These are phyloP conservation scores for Chelonoidis abingdonii DNA, from an alignment of 2,113 vertebrate genomes.

Conservation along the genomic window DNA sequence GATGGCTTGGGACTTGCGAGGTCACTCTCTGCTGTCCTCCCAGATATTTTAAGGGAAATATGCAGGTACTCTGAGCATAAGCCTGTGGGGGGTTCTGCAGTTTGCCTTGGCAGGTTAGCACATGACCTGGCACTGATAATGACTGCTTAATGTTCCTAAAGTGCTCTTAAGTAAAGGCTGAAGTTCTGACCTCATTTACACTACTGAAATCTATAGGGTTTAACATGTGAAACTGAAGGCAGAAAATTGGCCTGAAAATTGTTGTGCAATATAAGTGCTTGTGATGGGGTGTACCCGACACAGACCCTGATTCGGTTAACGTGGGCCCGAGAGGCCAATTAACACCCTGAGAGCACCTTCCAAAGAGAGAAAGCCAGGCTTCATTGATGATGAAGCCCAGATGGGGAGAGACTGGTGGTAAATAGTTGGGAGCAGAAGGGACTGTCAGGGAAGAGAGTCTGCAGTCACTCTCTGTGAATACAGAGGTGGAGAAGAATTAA, in stretches of 20 bases:
- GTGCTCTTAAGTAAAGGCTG: background rate
- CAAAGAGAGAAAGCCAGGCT: background rate
- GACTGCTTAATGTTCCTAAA: accelerated
- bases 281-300: background rate
- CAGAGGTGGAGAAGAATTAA: background rate
- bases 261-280: background rate
- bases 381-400: background rate
- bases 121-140: background rate
- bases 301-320: background rate
- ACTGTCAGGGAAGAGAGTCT: background rate
- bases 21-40: background rate
- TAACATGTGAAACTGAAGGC: background rate
- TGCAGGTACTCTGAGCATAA: background rate
- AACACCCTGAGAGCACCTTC: background rate
- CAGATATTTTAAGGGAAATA: background rate
- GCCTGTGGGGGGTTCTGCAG: background rate
- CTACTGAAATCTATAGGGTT: background rate
- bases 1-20: background rate
- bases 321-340: too few species aligned
- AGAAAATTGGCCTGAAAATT: background rate
- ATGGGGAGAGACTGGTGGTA: background rate
- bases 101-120: background rate
- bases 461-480: background rate
- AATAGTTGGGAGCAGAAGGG: background rate
- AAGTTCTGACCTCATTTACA: background rate